Evolutionary conservation across 2,797 vertebrate species (phyloP), one percentile per base, ranked within the genome.

Genomic region (Strix occidentalis): DNA sequence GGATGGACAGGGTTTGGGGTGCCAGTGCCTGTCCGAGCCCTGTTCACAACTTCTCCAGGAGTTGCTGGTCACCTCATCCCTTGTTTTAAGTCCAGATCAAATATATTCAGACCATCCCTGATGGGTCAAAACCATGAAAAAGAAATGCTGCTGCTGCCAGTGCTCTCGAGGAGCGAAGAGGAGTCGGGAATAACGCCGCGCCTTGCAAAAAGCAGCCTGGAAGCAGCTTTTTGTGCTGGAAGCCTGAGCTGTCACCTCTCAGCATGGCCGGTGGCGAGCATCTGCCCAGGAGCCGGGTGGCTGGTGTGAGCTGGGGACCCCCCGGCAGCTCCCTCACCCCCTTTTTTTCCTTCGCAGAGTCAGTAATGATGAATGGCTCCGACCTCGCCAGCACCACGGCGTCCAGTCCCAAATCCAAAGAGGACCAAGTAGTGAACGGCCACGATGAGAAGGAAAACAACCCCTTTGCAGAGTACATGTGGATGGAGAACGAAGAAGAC

Each of bases 401-500:
- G 1, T 66, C 98, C 84, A 94, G 17, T 54, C 94, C 97, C 63
- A 97, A 95, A 64, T 87, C 97, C 86, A 97, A 95, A 84, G 98
- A 98, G 56, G 98, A 98, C 12, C 97, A 97, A 31, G 98, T 50
- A 0, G 95, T 97, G 57, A 98, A 95, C 1, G 98, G 99, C 39
- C 99, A 99, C 2, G 98, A 98, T 65, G 99, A 99, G 82, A 98
- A 98, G 46, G 99, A 99, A 9, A 98, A 96, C 94, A 99, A 99
- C 91, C 99, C 99, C 13, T 99, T 99, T 6, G 99, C 99, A 0
- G 99, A 99, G 94, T 99, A 99, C 97, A 99, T 99, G 99, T 99
- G 99, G 99, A 99, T 99, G 99, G 99, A 99, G 97, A 99, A 99
- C 5, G 99, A 99, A 90, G 99, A 99, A 71, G 99, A 99, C 90